phyloP scores from a whole-genome alignment of 1,140 invertebrate genomes.

The Samia ricini region DNA sequence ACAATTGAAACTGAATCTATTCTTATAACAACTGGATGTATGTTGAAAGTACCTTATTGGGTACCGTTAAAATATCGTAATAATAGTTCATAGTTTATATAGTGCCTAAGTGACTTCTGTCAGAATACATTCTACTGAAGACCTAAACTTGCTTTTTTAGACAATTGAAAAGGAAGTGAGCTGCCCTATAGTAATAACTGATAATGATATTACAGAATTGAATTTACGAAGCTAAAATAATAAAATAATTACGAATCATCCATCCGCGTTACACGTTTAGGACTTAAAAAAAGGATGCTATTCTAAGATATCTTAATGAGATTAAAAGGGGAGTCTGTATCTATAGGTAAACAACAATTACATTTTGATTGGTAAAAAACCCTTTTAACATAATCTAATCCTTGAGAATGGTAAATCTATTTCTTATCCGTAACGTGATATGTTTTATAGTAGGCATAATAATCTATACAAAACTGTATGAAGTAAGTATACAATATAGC shows the following conservation, averaged over 20 bases:
- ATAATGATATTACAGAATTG: too few relatives aligned
- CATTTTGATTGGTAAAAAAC: background rate
- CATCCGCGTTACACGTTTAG: slow-evolving; percentile 38
- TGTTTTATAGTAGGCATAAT: background rate
- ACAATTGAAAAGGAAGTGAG: too few relatives aligned
- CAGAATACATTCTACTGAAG: too few relatives aligned
- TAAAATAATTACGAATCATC: background rate
- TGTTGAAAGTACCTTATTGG: too few relatives aligned
- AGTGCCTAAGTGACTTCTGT: too few relatives aligned
- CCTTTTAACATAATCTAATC: background rate
- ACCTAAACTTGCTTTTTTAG: too few relatives aligned
- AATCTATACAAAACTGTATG: background rate
- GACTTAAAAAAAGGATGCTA: slow-evolving; percentile 43
- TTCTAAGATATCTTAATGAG: background rate
- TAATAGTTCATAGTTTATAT: too few relatives aligned
- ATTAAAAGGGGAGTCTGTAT: background rate
- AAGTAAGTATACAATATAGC: background rate
- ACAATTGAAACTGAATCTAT: too few relatives aligned
- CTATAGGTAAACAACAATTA: background rate
- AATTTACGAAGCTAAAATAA: too few relatives aligned
- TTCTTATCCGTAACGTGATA: background rate
- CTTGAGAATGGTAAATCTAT: background rate
- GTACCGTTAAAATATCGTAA: too few relatives aligned
- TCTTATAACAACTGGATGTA: too few relatives aligned
- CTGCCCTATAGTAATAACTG: too few relatives aligned